Evolutionary conservation across 2,888 invertebrate genomes (phyloP).

Genomic region (Acleris sparsana): DNA sequence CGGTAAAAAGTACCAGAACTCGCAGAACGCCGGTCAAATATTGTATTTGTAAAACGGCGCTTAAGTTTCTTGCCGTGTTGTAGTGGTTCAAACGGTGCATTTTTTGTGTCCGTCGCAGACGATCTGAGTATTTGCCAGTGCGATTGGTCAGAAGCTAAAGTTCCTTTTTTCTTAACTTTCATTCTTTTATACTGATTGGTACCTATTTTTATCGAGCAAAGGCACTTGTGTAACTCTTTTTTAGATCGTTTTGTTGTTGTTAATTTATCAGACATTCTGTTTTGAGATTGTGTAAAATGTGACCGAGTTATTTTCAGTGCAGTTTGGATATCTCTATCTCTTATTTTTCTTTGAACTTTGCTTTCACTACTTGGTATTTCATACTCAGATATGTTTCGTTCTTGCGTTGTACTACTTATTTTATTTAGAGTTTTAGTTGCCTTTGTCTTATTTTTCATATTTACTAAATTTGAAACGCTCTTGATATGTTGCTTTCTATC

Average conservation of each 20-base stretch:
- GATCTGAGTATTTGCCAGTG: neutral
- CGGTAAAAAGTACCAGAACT: slow-evolving; percentile 39
- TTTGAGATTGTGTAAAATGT: slow-evolving; percentile 38
- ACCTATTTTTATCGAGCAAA: slow-evolving; percentile 52
- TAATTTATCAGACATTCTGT: slow-evolving; percentile 40
- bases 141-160: slow-evolving; percentile 1
- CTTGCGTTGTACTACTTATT: neutral
- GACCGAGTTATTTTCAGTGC: neutral
- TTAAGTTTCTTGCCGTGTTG: neutral
- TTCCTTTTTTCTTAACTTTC: neutral
- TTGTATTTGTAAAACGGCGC: neutral
- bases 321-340: neutral
- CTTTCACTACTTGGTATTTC: neutral
- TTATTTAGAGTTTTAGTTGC: neutral
- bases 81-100: neutral
- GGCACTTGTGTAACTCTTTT: slow-evolving; percentile 49
- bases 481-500: neutral
- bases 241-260: slow-evolving; percentile 41
- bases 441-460: neutral
- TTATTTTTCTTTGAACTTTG: neutral
- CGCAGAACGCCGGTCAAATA: neutral
- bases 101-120: neutral
- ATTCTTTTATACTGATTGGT: slow-evolving; percentile 27
- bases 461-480: neutral
- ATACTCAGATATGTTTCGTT: neutral